Percentiles rank a stretch among this genome's conserved stretches.
These are phyloP conservation scores for Aptenodytes patagonicus DNA, from an alignment of 2,113 vertebrate species.

Conservation along the genomic window DNA sequence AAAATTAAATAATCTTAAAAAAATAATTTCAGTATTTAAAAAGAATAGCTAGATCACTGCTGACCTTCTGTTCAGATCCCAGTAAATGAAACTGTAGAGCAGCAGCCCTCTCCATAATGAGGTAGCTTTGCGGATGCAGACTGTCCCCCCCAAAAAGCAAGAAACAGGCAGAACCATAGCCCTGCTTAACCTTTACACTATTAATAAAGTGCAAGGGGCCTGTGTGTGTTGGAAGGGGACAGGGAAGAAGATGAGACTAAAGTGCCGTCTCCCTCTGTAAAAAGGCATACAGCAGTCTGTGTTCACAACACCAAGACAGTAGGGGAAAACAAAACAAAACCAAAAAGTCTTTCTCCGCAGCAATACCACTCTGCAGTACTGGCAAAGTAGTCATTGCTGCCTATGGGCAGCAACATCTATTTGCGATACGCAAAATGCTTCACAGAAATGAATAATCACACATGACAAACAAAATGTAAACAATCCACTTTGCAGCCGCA, in stretches of 20 bases:
- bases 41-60: neutral
- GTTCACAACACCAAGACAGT: neutral
- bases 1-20: neutral
- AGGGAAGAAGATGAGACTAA: neutral
- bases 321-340: neutral
- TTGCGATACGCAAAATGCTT: neutral
- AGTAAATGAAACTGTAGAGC: neutral
- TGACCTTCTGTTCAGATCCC: neutral
- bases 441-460: neutral
- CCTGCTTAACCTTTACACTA: neutral
- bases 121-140: neutral
- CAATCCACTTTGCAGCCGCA: neutral
- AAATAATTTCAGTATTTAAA: neutral
- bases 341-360: neutral
- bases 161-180: neutral
- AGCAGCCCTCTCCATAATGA: neutral
- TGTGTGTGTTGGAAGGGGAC: neutral
- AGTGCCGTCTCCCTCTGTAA: neutral
- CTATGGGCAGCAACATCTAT: neutral
- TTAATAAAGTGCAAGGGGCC: neutral
- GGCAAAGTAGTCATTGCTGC: neutral
- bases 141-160: neutral
- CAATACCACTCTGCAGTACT: neutral
- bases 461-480: neutral
- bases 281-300: rapidly evolving